phyloP scores from a whole-genome alignment of 2,113 vertebrate species.

The Danio rerio region GRCz12tu NC_133199.1:32305001-32305500 shows the following conservation, averaged over 20 bases:
- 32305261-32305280: background rate
- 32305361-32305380: background rate
- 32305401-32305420: constrained; percentile 46
- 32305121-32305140: no score
- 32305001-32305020: no score
- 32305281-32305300: constrained; percentile 23
- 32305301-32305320: constrained; percentile 28
- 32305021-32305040: no score
- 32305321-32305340: constrained; percentile 14
- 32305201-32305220: no score
- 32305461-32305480: constrained; percentile 35
- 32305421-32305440: constrained; percentile 18
- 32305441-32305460: constrained; percentile 27
- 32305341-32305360: constrained; percentile 2
- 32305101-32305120: no score
- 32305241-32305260: background rate
- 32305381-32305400: constrained; percentile 32
- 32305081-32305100: no score
- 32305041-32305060: no score
- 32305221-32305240: background rate
- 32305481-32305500: constrained; percentile 29
- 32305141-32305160: no score
- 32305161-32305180: no score
- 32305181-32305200: no score
- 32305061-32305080: no score